A percentile compares a stretch with the other conserved stretches of the same genome.
Conservation (phyloP, 1,140 invertebrate species). For the Aplysia californica region DNA sequence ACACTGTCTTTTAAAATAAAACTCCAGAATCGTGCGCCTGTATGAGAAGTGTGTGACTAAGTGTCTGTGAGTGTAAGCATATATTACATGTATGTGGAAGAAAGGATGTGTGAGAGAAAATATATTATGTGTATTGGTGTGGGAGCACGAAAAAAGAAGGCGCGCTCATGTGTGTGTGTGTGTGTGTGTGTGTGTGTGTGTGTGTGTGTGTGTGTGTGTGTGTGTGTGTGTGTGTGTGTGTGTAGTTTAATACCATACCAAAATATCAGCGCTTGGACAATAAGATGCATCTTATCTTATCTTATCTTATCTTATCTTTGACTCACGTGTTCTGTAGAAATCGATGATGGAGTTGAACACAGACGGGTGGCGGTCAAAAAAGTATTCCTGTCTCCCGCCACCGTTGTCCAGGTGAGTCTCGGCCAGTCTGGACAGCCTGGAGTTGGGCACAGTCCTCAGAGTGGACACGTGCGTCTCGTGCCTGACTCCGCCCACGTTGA, state of each 20-base stretch:
- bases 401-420: conserved; percentile 50
- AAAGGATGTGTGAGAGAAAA: too few relatives aligned
- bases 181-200: background rate
- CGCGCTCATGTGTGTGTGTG: background rate
- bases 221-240: background rate
- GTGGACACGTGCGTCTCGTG: conserved; percentile 91
- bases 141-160: background rate
- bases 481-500: conserved; percentile 96
- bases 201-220: background rate
- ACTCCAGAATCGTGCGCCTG: too few relatives aligned
- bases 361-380: conserved; percentile 67
- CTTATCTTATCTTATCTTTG: background rate
- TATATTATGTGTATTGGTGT: too few relatives aligned
- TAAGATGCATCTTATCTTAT: too few relatives aligned
- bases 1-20: too few relatives aligned
- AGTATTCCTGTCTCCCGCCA: conserved; percentile 58
- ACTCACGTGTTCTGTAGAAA: conserved; percentile 63
- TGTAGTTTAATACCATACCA: background rate
- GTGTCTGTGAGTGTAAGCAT: too few relatives aligned
- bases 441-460: conserved; percentile 61
- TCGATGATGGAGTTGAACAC: conserved; percentile 67
- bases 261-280: background rate
- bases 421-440: conserved; percentile 59
- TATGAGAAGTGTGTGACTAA: too few relatives aligned
- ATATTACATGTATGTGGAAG: too few relatives aligned